Evolutionary conservation across 2,113 vertebrate genomes (phyloP).

Genomic region (Mionectes macconnelli): DNA sequence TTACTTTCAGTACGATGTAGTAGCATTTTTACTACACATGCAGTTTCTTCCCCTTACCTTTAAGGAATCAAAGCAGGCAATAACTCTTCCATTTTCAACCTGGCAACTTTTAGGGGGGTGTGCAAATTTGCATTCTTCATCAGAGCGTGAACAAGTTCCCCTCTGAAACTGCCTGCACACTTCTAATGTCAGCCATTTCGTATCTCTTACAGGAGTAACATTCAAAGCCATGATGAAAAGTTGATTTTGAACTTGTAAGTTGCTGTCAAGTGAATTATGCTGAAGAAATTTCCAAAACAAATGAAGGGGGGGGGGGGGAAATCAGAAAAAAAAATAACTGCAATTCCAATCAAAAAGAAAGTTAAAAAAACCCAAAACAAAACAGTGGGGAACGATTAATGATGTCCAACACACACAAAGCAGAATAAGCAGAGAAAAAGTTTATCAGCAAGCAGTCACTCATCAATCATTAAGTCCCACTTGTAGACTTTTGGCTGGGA

Average conservation of each 20-base stretch:
- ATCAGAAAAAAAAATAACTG: background rate
- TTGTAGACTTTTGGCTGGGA: slow-evolving; percentile 71
- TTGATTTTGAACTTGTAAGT: background rate
- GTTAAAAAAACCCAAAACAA: background rate
- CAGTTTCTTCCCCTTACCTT: slow-evolving; percentile 83
- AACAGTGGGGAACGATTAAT: slow-evolving; percentile 9
- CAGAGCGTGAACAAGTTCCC: slow-evolving; percentile 93
- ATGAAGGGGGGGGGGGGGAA: too few relatives aligned
- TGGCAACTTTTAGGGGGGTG: slow-evolving; percentile 97
- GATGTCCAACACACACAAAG: slow-evolving; percentile 60
- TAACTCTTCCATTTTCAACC: slow-evolving; percentile 95
- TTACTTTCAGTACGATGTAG: background rate
- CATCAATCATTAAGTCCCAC: slow-evolving; percentile 80
- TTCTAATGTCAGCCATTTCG: slow-evolving; percentile 95
- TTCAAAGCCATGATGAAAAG: slow-evolving; percentile 89
- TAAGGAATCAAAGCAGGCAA: slow-evolving; percentile 96
- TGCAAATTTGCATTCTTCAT: slow-evolving; percentile 98
- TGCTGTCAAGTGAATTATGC: slow-evolving; percentile 27
- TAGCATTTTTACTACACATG: background rate
- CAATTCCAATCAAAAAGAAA: background rate
- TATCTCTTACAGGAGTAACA: slow-evolving; percentile 90
- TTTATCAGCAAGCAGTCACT: slow-evolving; percentile 74
- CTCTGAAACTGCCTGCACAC: slow-evolving; percentile 96
- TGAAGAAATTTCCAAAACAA: slow-evolving; percentile 41
- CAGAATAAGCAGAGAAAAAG: slow-evolving; percentile 65